These are phyloP conservation scores for Muscicapa striata DNA, from an alignment of 2,797 vertebrate genomes.

Conservation along the genomic window DNA sequence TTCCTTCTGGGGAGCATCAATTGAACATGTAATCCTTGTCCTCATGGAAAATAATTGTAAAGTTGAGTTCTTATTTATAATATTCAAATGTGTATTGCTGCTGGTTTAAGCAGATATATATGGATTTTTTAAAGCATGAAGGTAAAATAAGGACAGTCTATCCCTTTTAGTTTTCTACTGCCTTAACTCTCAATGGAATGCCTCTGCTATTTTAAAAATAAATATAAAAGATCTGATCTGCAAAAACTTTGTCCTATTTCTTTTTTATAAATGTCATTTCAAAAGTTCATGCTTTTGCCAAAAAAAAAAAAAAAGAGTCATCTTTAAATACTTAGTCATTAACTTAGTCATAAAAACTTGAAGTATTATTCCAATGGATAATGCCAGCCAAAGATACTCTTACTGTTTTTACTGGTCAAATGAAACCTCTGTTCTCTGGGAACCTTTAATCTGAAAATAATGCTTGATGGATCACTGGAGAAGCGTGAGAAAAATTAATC, in stretches of 20 bases:
- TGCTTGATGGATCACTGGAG: neutral
- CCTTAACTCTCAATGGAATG: neutral
- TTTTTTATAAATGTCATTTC: neutral
- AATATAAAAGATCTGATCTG: neutral
- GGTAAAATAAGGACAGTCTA: neutral
- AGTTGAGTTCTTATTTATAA: neutral
- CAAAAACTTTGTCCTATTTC: neutral
- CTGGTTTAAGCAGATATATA: neutral
- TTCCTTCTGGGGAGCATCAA: neutral
- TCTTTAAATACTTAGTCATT: neutral
- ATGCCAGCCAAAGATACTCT: neutral
- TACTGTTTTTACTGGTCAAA: neutral
- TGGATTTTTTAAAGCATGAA: neutral
- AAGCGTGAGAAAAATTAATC: neutral
- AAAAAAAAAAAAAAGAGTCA: neutral
- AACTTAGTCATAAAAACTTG: neutral
- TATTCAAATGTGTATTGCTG: neutral
- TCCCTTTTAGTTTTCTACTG: neutral
- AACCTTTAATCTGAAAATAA: neutral
- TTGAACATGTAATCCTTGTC: neutral
- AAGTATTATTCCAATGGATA: neutral
- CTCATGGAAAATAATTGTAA: neutral
- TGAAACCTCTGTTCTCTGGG: neutral
- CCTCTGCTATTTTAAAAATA: neutral
- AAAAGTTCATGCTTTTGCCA: neutral